A percentile compares a stretch with the other conserved stretches of the same genome.
phyloP scores from a whole-genome alignment of 1,140 invertebrate genomes.

The Laodelphax striatellus region DNA sequence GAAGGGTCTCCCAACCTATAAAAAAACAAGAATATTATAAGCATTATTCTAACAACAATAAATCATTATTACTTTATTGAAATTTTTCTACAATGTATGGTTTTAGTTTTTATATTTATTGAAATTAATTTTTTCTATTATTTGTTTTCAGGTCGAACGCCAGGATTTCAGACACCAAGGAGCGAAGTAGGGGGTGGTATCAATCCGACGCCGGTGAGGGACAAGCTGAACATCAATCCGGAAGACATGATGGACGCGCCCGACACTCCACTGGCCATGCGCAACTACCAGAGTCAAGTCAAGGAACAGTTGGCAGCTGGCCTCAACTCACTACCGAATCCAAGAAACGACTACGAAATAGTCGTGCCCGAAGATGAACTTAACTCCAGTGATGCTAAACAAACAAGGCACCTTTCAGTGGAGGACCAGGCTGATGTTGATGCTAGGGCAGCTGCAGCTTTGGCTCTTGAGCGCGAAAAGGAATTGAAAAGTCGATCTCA shows the following conservation, averaged over 20 bases:
- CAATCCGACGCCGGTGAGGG: conserved; percentile 60
- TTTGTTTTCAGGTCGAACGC: conserved; percentile 29
- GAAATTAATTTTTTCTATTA: too few species aligned
- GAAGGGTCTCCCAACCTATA: too few species aligned
- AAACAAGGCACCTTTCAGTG: conserved; percentile 33
- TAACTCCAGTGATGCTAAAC: conserved; percentile 31
- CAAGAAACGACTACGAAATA: conserved; percentile 97
- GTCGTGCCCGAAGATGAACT: conserved; percentile 74
- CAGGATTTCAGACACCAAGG: conserved; percentile 38
- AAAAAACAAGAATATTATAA: too few species aligned
- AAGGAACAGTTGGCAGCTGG: conserved; percentile 64
- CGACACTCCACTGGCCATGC: conserved; percentile 48
- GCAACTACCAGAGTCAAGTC: conserved; percentile 52
- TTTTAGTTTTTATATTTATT: too few species aligned
- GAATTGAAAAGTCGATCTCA: conserved; percentile 74
- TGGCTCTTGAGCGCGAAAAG: conserved; percentile 34
- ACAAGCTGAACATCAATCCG: conserved; percentile 91
- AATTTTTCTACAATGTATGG: too few species aligned
- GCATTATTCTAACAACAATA: too few species aligned
- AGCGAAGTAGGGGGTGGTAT: conserved; percentile 24
- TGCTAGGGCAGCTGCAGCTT: conserved; percentile 47
- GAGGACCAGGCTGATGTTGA: conserved; percentile 90
- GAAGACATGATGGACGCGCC: conserved; percentile 61
- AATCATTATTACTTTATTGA: too few species aligned
- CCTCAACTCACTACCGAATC: conserved; percentile 69